phyloP scores from a whole-genome alignment of 2,888 invertebrate genomes.

The Linnaemya vulpina region DNA sequence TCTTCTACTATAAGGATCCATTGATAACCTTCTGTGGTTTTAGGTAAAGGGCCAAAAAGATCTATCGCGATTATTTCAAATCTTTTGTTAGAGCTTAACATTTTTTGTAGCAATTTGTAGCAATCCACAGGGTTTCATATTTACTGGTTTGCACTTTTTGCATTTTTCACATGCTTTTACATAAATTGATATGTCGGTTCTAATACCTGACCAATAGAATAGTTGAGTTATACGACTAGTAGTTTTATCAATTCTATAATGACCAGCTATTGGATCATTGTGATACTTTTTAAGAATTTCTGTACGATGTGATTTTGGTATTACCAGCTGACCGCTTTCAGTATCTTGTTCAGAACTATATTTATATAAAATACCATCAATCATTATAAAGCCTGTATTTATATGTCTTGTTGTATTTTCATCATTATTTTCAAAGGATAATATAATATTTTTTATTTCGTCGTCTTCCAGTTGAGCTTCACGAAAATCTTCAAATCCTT shows the following conservation, averaged over 20 bases:
- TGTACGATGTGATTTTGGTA: constrained; percentile 9
- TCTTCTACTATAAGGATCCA: constrained; percentile 38
- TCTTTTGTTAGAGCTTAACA: constrained; percentile 34
- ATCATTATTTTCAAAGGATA: constrained; percentile 50
- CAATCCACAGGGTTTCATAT: constrained; percentile 42
- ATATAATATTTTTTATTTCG: constrained; percentile 58
- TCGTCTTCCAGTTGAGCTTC: constrained; percentile 72
- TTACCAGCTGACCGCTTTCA: constrained; percentile 20
- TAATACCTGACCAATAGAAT: constrained; percentile 65
- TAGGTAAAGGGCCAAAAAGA: constrained; percentile 37
- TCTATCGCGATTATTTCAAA: constrained; percentile 38
- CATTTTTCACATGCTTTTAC: constrained; percentile 43
- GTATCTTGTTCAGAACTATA: constrained; percentile 58
- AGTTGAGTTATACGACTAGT: constrained; percentile 38
- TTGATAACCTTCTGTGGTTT: constrained; percentile 14
- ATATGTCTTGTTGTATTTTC: constrained; percentile 56
- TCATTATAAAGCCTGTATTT: constrained; percentile 57
- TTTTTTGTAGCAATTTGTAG: too few relatives aligned
- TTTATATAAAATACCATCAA: constrained; percentile 49
- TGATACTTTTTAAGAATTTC: constrained; percentile 49
- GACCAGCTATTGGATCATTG: constrained; percentile 29
- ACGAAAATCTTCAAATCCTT: constrained; percentile 62
- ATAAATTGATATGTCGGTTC: constrained; percentile 35
- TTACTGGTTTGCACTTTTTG: constrained; percentile 41
- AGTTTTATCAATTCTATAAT: constrained; percentile 29